Conservation (phyloP, 2,113 vertebrate genomes). For the Ariopsis seemanni region DNA sequence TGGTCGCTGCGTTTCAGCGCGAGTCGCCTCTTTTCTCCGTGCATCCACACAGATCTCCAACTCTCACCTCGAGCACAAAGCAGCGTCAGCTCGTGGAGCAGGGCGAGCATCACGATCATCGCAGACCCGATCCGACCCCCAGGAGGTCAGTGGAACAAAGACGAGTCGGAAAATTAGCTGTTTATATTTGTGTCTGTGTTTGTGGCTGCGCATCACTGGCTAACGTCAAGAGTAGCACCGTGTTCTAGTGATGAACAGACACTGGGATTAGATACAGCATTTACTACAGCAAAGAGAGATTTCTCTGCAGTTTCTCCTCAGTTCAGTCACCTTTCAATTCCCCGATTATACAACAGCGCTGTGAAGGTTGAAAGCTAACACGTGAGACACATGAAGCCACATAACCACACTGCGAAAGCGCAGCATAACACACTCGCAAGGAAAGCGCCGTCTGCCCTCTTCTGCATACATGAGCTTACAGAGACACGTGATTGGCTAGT, state of each 20-base stretch:
- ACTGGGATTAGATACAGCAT: background rate
- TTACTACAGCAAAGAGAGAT: background rate
- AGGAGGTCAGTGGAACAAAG: conserved; percentile 45
- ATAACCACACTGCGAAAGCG: too few relatives aligned
- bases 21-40: conserved; percentile 69
- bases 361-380: too few relatives aligned
- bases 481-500: too few relatives aligned
- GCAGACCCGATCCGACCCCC: conserved; percentile 5
- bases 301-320: background rate
- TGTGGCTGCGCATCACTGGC: background rate
- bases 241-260: background rate
- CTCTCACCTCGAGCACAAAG: conserved; percentile 20
- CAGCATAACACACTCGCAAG: too few relatives aligned
- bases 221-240: background rate
- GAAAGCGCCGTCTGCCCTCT: too few relatives aligned
- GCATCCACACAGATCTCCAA: conserved; percentile 4
- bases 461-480: too few relatives aligned
- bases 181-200: background rate
- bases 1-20: conserved; percentile 68
- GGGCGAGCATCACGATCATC: background rate
- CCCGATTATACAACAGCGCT: too few relatives aligned
- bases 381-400: too few relatives aligned
- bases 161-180: background rate
- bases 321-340: too few relatives aligned
- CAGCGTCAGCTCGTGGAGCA: conserved; percentile 11